A percentile compares a stretch with the other conserved stretches of the same genome.
phyloP scores from a whole-genome alignment of 2,888 invertebrate species.

The Coelinius sp. region DNA sequence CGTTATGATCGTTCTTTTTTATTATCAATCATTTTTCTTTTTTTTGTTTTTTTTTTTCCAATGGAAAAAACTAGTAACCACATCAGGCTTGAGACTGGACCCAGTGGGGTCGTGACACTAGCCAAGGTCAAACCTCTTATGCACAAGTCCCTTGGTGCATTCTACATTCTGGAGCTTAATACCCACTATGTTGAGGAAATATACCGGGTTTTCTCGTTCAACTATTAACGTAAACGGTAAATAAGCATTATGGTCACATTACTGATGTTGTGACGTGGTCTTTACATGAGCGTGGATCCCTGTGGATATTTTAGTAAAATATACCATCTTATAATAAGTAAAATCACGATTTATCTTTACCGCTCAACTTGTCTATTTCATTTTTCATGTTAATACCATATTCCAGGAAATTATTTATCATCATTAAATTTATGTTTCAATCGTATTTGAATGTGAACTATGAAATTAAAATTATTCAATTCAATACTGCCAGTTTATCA shows the following conservation, averaged over 20 bases:
- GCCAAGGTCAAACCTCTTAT: constrained; percentile 56
- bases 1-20: background rate
- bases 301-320: constrained; percentile 38
- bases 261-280: constrained; percentile 65
- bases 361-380: background rate
- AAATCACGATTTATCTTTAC: constrained; percentile 20
- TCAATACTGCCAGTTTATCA: too few relatives aligned
- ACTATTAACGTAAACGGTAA: constrained; percentile 60
- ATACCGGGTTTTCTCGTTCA: constrained; percentile 20
- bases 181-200: constrained; percentile 22
- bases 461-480: too few relatives aligned
- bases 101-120: constrained; percentile 48
- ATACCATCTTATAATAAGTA: constrained; percentile 6
- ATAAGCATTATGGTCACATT: constrained; percentile 68
- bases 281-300: constrained; percentile 59
- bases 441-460: background rate
- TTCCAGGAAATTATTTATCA: background rate
- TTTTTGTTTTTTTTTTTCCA: too few relatives aligned
- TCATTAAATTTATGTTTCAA: background rate
- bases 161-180: constrained; percentile 29
- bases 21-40: constrained; percentile 2
- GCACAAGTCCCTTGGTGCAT: constrained; percentile 42
- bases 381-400: background rate
- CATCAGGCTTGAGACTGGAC: background rate
- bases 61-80: background rate